These are phyloP conservation scores for Ophioderma brevispina DNA, from an alignment of 35 echinoderm and acorn worm genomes.

Conservation along the genomic window DNA sequence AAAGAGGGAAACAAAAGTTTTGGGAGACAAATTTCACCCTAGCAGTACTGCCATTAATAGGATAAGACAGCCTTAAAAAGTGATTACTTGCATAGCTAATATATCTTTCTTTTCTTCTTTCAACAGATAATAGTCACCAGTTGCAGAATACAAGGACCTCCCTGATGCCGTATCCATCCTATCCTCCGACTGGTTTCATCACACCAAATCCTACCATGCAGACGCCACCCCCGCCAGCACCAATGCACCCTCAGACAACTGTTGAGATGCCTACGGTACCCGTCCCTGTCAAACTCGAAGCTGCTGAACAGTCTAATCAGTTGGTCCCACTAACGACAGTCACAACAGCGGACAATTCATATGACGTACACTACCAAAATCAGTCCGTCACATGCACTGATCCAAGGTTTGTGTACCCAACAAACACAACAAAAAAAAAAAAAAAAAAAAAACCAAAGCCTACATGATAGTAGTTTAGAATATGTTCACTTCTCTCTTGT, in stretches of 20 bases:
- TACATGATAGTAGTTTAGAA: no score
- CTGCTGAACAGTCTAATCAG: constrained; percentile 26
- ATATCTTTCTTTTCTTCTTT: constrained; percentile 31
- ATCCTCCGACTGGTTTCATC: constrained; percentile 69
- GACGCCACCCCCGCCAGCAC: constrained; percentile 17
- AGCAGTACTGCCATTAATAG: no score
- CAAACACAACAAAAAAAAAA: constrained; percentile 38
- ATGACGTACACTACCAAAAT: constrained; percentile 16
- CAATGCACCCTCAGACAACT: constrained; percentile 21
- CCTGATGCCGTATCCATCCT: constrained; percentile 53
- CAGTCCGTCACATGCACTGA: constrained; percentile 7
- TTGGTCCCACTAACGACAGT: constrained; percentile 56
- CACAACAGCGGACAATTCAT: constrained; percentile 33
- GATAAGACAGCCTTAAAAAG: no score
- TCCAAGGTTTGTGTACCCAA: constrained; percentile 76
- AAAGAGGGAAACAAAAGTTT: no score
- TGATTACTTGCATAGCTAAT: no score
- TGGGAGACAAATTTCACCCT: no score
- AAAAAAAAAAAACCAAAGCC: no score
- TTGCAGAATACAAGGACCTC: not conserved
- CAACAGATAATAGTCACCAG: constrained; percentile 74
- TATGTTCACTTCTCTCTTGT: no score
- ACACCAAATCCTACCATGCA: constrained; percentile 52
- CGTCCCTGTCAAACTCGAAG: constrained; percentile 63
- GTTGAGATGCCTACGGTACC: constrained; percentile 35